A percentile compares a stretch with the other conserved stretches of the same genome.
These are phyloP conservation scores for Dendrophyllia cribrosa DNA, from an alignment of 64 coral and sea anemone species.

Conservation along the genomic window DNA sequence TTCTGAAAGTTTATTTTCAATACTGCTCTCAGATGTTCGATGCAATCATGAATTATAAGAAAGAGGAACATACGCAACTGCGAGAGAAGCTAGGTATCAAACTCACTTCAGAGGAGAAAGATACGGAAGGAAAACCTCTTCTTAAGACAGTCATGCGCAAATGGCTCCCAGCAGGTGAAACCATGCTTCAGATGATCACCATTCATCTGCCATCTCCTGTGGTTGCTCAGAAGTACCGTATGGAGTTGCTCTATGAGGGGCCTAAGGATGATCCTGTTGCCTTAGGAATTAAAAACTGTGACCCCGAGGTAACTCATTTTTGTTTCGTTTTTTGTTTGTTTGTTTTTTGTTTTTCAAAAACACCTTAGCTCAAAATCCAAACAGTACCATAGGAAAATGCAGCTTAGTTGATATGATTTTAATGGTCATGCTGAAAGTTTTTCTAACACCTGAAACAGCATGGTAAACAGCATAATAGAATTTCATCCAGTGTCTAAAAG, in stretches of 20 bases:
- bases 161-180: conserved; percentile 94
- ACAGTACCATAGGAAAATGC: too few relatives aligned
- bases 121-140: conserved; percentile 90
- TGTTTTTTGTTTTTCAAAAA: background rate
- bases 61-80: conserved; percentile 56
- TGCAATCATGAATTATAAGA: conserved; percentile 98
- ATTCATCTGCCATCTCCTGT: conserved; percentile 99
- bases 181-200: conserved; percentile 99
- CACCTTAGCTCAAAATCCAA: background rate
- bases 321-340: background rate
- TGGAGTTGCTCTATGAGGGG: conserved; percentile 97
- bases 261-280: conserved; percentile 95
- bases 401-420: too few relatives aligned
- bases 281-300: conserved; percentile 85
- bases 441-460: too few relatives aligned
- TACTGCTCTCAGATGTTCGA: conserved; percentile 77
- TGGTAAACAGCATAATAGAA: too few relatives aligned
- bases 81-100: conserved; percentile 89
- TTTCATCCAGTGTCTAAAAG: too few relatives aligned
- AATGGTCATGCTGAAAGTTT: too few relatives aligned
- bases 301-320: conserved; percentile 69
- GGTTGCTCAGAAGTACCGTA: conserved; percentile 92
- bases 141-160: conserved; percentile 87
- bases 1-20: background rate
- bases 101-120: conserved; percentile 70